Evolutionary conservation across 2,113 vertebrate genomes (phyloP).

Genomic region (Catagonus wagneri): DNA sequence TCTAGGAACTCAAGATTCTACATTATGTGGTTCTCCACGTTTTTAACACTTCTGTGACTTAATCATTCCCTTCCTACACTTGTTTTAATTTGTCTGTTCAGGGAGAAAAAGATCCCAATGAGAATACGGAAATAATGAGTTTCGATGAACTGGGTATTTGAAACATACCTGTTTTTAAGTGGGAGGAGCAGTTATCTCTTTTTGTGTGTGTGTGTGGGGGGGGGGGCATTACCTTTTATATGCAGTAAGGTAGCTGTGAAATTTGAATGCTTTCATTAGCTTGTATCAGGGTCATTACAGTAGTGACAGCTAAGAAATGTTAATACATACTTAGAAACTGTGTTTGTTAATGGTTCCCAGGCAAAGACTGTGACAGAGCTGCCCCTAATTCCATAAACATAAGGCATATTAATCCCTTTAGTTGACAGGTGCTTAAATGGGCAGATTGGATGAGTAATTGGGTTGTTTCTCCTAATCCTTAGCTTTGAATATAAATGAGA

Average conservation of each 20-base stretch:
- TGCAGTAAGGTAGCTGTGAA: conserved; percentile 56
- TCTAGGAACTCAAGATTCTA: conserved; percentile 51
- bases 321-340: conserved; percentile 81
- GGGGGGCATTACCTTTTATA: neutral
- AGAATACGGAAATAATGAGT: conserved; percentile 68
- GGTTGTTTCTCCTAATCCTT: conserved; percentile 84
- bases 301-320: conserved; percentile 82
- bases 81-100: conserved; percentile 79
- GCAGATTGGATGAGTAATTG: conserved; percentile 86
- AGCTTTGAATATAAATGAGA: conserved; percentile 85
- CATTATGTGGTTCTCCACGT: conserved; percentile 24
- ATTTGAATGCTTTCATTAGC: conserved; percentile 75
- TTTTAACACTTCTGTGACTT: conserved; percentile 74
- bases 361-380: conserved; percentile 79
- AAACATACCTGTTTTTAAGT: neutral
- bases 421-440: conserved; percentile 85
- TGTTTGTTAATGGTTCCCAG: conserved; percentile 82
- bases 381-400: conserved; percentile 82
- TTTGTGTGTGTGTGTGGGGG: neutral
- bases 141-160: conserved; percentile 75
- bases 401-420: conserved; percentile 85
- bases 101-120: conserved; percentile 64
- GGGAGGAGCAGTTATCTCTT: neutral
- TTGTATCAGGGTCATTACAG: conserved; percentile 72
- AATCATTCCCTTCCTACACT: conserved; percentile 74